Percentiles rank a stretch among this genome's conserved stretches.
These are phyloP conservation scores for Glyptemys insculpta DNA, from an alignment of 2,797 vertebrate species.

Conservation along the genomic window DNA sequence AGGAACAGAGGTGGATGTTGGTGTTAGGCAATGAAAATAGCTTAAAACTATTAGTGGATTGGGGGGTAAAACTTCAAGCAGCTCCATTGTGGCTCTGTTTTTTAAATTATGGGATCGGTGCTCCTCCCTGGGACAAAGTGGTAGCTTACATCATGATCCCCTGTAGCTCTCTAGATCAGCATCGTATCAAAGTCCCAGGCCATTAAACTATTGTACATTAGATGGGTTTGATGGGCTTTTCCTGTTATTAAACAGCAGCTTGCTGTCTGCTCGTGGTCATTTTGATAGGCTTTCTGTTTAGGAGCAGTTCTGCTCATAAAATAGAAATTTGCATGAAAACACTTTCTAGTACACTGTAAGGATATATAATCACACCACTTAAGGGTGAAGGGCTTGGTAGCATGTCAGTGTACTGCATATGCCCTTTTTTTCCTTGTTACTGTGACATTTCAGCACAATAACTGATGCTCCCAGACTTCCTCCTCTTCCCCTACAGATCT, in stretches of 20 bases:
- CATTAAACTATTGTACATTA: background rate
- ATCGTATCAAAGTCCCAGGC: background rate
- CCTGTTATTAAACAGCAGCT: conserved; percentile 12
- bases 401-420: background rate
- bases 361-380: background rate
- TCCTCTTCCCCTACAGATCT: background rate
- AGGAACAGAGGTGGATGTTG: background rate
- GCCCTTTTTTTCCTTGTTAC: background rate
- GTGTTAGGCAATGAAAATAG: background rate
- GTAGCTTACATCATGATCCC: background rate
- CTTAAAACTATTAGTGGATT: background rate
- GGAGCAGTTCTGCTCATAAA: conserved; percentile 24
- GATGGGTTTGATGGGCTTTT: background rate
- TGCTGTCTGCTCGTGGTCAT: background rate
- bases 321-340: conserved; percentile 1
- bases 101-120: background rate
- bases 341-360: background rate
- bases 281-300: background rate
- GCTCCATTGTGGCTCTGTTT: background rate
- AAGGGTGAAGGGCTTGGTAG: background rate
- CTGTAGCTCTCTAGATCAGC: background rate
- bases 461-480: background rate
- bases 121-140: background rate
- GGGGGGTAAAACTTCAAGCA: conserved; percentile 15
- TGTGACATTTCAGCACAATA: background rate